Conservation (phyloP, 2,113 vertebrate species). For the Leptobrachium leishanense region DNA sequence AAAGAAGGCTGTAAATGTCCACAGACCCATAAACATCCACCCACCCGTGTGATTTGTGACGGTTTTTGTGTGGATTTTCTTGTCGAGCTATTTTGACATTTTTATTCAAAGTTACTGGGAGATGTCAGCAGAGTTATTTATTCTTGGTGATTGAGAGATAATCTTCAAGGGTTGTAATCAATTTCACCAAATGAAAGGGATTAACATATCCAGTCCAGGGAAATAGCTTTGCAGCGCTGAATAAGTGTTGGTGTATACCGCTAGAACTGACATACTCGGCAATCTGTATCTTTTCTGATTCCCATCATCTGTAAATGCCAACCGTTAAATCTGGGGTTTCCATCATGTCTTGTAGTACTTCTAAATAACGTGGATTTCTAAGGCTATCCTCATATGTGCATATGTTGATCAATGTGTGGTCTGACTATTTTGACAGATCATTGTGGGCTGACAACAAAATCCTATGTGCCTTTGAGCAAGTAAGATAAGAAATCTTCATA, state of each 20-base stretch:
- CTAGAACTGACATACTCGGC: neutral
- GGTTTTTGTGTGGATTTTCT: neutral
- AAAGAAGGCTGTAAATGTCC: neutral
- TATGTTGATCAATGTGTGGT: neutral
- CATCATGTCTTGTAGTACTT: neutral
- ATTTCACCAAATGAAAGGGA: neutral
- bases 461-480: no score
- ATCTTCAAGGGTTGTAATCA: neutral
- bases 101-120: slow-evolving; percentile 1
- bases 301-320: neutral
- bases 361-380: neutral
- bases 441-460: neutral
- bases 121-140: neutral
- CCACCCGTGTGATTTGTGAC: neutral
- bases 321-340: neutral
- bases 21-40: neutral
- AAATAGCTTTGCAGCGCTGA: neutral
- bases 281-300: neutral
- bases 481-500: no score
- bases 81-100: neutral
- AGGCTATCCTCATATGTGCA: neutral
- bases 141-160: slow-evolving; percentile 4
- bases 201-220: neutral
- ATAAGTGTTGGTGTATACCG: neutral
- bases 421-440: neutral